phyloP scores from a whole-genome alignment of 2,113 vertebrate species.

The Prunella himalayana region DNA sequence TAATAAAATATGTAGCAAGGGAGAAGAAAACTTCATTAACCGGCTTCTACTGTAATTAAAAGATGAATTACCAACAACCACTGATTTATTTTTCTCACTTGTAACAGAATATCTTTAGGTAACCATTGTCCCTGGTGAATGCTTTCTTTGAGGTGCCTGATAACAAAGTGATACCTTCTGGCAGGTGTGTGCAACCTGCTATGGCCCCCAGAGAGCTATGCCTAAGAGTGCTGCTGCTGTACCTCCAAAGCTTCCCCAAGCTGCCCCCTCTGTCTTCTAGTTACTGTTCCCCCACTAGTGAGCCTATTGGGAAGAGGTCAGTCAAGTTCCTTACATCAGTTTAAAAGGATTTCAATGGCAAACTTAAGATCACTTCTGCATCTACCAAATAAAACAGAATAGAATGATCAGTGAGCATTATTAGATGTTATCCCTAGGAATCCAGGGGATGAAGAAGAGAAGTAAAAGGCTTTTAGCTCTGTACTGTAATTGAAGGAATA shows the following conservation, averaged over 20 bases:
- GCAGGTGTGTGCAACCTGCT: background rate
- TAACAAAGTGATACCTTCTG: background rate
- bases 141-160: background rate
- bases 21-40: slow-evolving; percentile 21
- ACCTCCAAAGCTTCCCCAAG: background rate
- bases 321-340: background rate
- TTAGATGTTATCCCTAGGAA: background rate
- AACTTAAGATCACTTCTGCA: background rate
- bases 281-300: background rate
- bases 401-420: background rate
- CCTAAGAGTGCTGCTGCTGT: background rate
- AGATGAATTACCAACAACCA: slow-evolving; percentile 36
- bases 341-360: background rate
- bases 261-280: background rate
- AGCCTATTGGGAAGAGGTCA: background rate
- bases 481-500: background rate
- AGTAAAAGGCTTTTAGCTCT: background rate
- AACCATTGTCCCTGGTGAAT: background rate
- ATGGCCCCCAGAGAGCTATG: rapidly evolving
- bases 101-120: slow-evolving; percentile 15
- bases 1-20: slow-evolving; percentile 57
- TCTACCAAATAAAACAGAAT: background rate
- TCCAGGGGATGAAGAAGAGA: background rate
- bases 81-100: slow-evolving; percentile 19
- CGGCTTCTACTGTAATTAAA: slow-evolving; percentile 50